These are phyloP conservation scores for Poecilobothrus nobilitatus DNA, from an alignment of 2,888 invertebrate genomes.

Conservation along the genomic window DNA sequence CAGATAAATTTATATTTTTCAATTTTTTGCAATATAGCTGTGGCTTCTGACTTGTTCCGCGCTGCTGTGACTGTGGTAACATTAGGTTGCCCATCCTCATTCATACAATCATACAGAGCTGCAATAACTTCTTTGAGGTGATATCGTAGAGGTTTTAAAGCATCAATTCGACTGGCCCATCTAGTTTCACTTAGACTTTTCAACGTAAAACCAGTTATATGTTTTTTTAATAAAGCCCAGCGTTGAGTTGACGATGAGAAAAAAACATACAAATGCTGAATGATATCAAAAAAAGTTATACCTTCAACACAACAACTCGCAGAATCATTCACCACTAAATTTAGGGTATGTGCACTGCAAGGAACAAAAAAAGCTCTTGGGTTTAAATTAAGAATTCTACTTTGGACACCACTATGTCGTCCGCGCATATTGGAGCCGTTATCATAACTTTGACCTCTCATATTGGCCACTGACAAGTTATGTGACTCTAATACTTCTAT, in stretches of 20 bases:
- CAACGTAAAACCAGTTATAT: conserved; percentile 12
- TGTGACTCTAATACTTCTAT: conserved; percentile 6
- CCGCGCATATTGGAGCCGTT: conserved; percentile 15
- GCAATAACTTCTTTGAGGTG: too few species aligned
- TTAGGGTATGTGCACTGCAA: conserved; percentile 15
- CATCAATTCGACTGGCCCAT: conserved; percentile 12
- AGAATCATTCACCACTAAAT: conserved; percentile 11
- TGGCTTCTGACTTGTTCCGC: too few species aligned
- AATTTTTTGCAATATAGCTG: too few species aligned
- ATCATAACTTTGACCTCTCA: conserved; percentile 14
- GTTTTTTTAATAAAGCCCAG: conserved; percentile 12
- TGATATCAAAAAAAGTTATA: conserved; percentile 13
- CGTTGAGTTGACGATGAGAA: conserved; percentile 13
- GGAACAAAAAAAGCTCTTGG: conserved; percentile 16
- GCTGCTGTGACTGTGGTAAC: too few species aligned
- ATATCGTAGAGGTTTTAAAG: too few species aligned
- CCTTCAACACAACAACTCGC: conserved; percentile 11
- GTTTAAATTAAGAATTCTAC: conserved; percentile 11
- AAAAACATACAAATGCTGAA: conserved; percentile 13
- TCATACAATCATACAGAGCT: too few species aligned
- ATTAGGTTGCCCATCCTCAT: too few species aligned
- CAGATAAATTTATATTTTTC: too few species aligned
- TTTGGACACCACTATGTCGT: conserved; percentile 14
- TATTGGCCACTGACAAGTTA: conserved; percentile 8
- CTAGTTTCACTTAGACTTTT: too few species aligned